Base-by-base conservation (phyloP, 2,888 invertebrate genomes). In the Capitulum mitella region DNA sequence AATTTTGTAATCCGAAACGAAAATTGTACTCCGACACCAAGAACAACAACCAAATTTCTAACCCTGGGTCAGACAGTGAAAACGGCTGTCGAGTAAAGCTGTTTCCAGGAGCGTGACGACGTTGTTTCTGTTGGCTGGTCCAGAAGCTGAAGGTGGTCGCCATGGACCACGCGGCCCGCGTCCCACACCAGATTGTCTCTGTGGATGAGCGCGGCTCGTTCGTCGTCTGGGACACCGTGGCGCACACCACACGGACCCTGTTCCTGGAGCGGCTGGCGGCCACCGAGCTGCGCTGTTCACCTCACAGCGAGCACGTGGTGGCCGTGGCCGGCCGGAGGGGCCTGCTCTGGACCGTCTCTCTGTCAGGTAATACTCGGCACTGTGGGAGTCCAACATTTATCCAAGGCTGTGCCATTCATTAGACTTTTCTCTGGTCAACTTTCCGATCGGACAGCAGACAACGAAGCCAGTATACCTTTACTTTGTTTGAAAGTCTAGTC, bases 271-370 rank as follows among this genome's bases (percentile, higher is more conserved):
- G 89, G 85, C 83, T 86, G 14, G 85, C 85, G n/a, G 86, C 90
- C 2, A 87, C 87, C 5, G 88, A 88, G 83, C 82, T 91, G 51
- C 86, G 89, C 6, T 87, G 88, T 78, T 90, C 90, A 82, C 90
- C 90, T 0, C 89, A 89, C 83, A 86, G 88, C 43, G 82, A 86
- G 29, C 87, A 88, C 83, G 83, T 89, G 19, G 85, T 89, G 43
- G 91, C 90, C 43, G 85, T 91, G 82, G 91, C 91, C 81, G 86
- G 87, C 78, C 88, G 87, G 82, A 85, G 83, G 81, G 90, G 90
- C 26, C 83, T 88, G 61, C 85, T 90, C 78, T 84, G 87, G 78
- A 84, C 90, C 46, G 84, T 87, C 10, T 87, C 87, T 82, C 83
- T 87, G 78, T 85, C 86, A 85, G 86, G 88, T 87, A 84, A 84